Conservation (phyloP, 1,140 invertebrate genomes). For the Hypsibius dujardini region DNA sequence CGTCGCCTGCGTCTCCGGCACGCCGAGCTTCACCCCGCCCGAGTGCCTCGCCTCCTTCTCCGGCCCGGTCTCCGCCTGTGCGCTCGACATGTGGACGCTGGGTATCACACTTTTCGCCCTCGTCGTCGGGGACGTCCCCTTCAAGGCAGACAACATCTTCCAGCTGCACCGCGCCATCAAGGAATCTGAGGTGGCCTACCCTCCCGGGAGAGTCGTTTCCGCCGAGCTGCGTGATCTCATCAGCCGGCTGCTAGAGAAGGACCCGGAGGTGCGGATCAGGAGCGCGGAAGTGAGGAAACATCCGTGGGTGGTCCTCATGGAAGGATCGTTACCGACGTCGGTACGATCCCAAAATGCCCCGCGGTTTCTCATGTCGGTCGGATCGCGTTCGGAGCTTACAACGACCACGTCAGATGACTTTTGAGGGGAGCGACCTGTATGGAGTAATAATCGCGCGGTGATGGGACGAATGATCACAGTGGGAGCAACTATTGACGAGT, state of each 20-base stretch:
- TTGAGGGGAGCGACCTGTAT: too few species aligned
- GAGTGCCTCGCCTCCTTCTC: background rate
- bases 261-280: constrained; percentile 51
- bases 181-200: constrained; percentile 41
- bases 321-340: background rate
- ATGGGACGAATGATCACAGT: too few species aligned
- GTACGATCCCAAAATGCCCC: background rate
- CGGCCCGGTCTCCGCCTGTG: constrained; percentile 34
- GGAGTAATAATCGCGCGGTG: too few species aligned
- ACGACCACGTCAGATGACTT: too few species aligned
- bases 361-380: background rate
- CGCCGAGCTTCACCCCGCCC: constrained; percentile 4
- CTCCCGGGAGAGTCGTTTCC: constrained; percentile 32
- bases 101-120: constrained; percentile 79
- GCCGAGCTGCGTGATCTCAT: constrained; percentile 54
- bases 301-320: background rate
- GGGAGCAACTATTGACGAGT: too few species aligned
- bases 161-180: constrained; percentile 67
- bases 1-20: background rate
- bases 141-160: constrained; percentile 52
- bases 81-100: constrained; percentile 85
- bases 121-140: constrained; percentile 67
- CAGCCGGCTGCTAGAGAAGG: constrained; percentile 61
- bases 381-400: background rate
- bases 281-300: background rate